These are phyloP conservation scores for Neodiprion fabricii DNA, from an alignment of 1,140 invertebrate species.

Conservation along the genomic window DNA sequence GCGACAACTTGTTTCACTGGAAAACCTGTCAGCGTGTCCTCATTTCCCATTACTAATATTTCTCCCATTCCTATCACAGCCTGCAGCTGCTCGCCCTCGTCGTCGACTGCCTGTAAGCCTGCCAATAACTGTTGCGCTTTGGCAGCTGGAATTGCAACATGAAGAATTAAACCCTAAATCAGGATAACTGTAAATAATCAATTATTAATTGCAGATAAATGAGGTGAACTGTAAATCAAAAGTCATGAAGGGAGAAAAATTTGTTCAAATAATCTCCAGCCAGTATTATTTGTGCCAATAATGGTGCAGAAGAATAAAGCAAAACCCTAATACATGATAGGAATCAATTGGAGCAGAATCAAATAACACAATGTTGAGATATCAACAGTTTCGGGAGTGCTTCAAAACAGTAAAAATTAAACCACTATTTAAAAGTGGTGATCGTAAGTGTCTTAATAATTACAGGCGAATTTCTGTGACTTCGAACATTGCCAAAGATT, in stretches of 20 bases:
- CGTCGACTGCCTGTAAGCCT: conserved; percentile 90
- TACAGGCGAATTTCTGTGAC: no score
- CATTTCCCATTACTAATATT: conserved; percentile 98
- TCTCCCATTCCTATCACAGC: conserved; percentile 99
- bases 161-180: conserved; percentile 27
- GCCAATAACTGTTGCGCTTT: conserved; percentile 94
- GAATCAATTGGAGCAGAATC: no score
- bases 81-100: conserved; percentile 96
- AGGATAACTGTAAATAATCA: conserved; percentile 21
- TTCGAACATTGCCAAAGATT: background rate
- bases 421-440: no score
- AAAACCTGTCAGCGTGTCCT: conserved; percentile 97
- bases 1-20: conserved; percentile 98
- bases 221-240: conserved; percentile 9
- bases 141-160: conserved; percentile 69
- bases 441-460: no score
- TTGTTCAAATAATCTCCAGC: background rate
- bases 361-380: no score
- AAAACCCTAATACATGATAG: no score
- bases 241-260: background rate
- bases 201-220: conserved; percentile 7
- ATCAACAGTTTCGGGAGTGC: no score
- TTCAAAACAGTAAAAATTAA: no score
- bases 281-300: no score
- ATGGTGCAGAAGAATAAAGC: no score